These are phyloP conservation scores for Zaprionus nigranus DNA, from an alignment of 1,140 invertebrate species.

Conservation along the genomic window DNA sequence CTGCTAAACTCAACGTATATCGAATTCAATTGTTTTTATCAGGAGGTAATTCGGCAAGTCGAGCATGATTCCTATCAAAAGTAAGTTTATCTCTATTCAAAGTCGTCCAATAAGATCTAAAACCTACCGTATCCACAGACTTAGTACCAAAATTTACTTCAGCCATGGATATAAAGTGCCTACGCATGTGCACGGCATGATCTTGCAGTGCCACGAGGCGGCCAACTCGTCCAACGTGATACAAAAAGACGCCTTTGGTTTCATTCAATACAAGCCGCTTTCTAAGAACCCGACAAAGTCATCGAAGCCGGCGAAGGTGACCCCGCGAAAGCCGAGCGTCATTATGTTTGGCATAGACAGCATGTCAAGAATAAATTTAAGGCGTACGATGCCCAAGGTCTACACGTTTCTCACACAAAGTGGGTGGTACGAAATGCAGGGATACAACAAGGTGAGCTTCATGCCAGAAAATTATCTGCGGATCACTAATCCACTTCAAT, in stretches of 20 bases:
- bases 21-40: slow-evolving; percentile 69
- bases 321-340: slow-evolving; percentile 59
- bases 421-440: slow-evolving; percentile 67
- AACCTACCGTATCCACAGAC: not conserved
- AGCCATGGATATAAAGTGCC: slow-evolving; percentile 58
- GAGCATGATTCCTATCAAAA: slow-evolving; percentile 51
- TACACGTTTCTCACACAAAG: slow-evolving; percentile 44
- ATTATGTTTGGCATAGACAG: slow-evolving; percentile 74
- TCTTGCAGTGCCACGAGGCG: slow-evolving; percentile 50
- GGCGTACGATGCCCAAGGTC: slow-evolving; percentile 68
- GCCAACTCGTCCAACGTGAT: slow-evolving; percentile 51
- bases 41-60: slow-evolving; percentile 49
- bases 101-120: not conserved
- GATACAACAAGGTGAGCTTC: slow-evolving; percentile 67
- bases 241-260: slow-evolving; percentile 49
- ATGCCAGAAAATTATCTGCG: not conserved
- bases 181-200: slow-evolving; percentile 51
- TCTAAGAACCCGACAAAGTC: not conserved
- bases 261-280: slow-evolving; percentile 41
- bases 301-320: not conserved
- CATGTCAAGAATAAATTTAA: slow-evolving; percentile 81
- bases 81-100: slow-evolving; percentile 27
- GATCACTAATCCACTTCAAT: not conserved
- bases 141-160: slow-evolving; percentile 47
- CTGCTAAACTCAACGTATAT: slow-evolving; percentile 44